These are phyloP conservation scores for Octodon degus DNA, from an alignment of 2,113 vertebrate species.

Conservation along the genomic window DNA sequence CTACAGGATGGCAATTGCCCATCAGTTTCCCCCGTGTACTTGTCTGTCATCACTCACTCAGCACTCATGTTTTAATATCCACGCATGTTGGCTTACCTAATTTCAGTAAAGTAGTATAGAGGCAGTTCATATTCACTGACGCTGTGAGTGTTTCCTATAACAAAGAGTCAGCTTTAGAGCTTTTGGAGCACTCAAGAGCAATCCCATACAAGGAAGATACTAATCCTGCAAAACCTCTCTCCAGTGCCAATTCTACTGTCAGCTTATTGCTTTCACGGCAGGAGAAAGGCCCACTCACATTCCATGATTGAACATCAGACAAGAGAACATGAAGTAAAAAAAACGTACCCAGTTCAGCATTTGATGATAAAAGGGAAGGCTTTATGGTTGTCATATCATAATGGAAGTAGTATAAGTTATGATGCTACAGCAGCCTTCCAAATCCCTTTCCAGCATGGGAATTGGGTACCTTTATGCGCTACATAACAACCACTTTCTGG, in stretches of 20 bases:
- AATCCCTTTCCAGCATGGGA: not conserved
- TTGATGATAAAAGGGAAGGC: not conserved
- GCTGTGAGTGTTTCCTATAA: not conserved
- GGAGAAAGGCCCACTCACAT: not conserved
- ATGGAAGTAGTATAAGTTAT: not conserved
- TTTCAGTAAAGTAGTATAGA: too few species aligned
- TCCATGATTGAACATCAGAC: not conserved
- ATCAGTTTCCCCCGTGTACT: not conserved
- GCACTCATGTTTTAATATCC: not conserved
- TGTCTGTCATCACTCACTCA: not conserved
- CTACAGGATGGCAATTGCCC: not conserved
- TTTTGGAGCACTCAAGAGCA: not conserved
- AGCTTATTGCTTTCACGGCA: not conserved
- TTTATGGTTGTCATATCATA: not conserved
- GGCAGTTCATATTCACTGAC: not conserved
- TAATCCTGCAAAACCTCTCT: not conserved
- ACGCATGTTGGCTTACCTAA: not conserved
- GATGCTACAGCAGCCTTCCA: too few species aligned
- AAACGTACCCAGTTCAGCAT: not conserved
- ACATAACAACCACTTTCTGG: accelerated
- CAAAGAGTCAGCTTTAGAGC: not conserved
- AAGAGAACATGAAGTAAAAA: not conserved
- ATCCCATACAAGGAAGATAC: accelerated
- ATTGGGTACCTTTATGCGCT: not conserved
- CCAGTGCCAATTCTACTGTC: not conserved